Evolutionary conservation across 2,113 vertebrate genomes (phyloP), one percentile per base, ranked within the genome.

Genomic region (Pardalotus punctatus): DNA sequence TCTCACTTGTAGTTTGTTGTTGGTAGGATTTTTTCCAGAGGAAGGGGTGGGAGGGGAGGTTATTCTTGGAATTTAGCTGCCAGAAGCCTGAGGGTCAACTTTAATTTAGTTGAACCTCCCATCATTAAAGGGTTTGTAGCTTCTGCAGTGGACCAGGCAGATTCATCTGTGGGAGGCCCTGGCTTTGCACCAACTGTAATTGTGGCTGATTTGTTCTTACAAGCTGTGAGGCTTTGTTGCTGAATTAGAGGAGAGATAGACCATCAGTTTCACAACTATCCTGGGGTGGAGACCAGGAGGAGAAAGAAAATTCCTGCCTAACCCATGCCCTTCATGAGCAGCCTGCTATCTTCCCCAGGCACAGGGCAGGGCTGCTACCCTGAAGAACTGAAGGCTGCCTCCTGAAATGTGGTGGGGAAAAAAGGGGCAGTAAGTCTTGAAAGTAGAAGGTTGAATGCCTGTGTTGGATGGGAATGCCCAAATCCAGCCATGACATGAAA

Each of bases 1-100:
- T 96, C 95, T 96, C 51, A 88, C 96, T 98, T 97, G 96, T 93
- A 96, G 95, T 93, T 95, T 93, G 90, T 96, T 93, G 64, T 94
- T 91, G 29, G 85, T 77, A 74, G 79, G 79, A 70, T 81, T 94
- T 95, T 97, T 95, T 93, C 72, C 60, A 96, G 81, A 92, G 73
- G 69, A 96, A 80, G 0, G 74, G 72, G 50, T 80, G 36, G 88
- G 93, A 93, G 90, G 80, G 58, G 93, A 92, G 94, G 89, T 93
- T 96, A 97, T 92, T 94, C 92, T 62, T 92, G 94, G 93, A 96
- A 95, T 95, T 96, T 64, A 94, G 47, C 89, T 67, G 78, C 85
- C 91, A 94, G 90, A 97, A 94, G 78, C 84, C 89, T 92, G 84
- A 94, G 87, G 91, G 89, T 94, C 93, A 96, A 65, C 70, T 94